Evolutionary conservation across 2,888 invertebrate species (phyloP).

Genomic region (Hipparchia sbordonii): DNA sequence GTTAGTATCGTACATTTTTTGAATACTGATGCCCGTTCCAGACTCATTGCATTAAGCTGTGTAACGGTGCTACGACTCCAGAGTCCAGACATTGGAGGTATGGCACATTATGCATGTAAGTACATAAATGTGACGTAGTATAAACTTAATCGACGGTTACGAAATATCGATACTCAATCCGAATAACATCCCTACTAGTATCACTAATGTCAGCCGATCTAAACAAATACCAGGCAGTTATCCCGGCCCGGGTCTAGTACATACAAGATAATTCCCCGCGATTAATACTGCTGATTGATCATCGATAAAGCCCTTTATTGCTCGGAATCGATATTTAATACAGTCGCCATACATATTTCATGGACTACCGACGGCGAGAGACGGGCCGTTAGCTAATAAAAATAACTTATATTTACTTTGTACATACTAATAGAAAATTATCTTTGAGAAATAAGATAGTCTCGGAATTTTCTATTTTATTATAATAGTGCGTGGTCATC

Average conservation of each 20-base stretch:
- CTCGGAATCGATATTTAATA: constrained; percentile 12
- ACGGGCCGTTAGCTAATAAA: constrained; percentile 6
- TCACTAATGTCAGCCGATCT: not conserved
- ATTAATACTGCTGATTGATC: constrained; percentile 23
- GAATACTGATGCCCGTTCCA: too few species aligned
- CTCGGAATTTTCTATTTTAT: not conserved
- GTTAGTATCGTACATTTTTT: too few species aligned
- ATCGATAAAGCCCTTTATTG: constrained; percentile 22
- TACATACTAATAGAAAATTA: not conserved
- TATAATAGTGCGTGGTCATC: too few species aligned
- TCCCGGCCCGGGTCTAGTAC: not conserved
- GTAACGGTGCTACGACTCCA: too few species aligned
- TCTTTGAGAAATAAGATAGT: not conserved
- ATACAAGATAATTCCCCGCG: not conserved
- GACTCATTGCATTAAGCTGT: too few species aligned
- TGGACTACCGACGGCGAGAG: constrained; percentile 4
- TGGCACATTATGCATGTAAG: too few species aligned
- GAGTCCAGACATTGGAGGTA: too few species aligned
- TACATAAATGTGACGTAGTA: not conserved
- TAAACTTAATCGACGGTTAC: not conserved
- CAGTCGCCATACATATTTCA: constrained; percentile 13
- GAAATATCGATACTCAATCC: not conserved
- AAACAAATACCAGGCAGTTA: constrained; percentile 11
- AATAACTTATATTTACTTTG: constrained; percentile 6
- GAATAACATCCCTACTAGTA: constrained; percentile 2